These are phyloP conservation scores for Cyprinodon variegatus DNA, from an alignment of 2,113 vertebrate species.

Conservation along the genomic window DNA sequence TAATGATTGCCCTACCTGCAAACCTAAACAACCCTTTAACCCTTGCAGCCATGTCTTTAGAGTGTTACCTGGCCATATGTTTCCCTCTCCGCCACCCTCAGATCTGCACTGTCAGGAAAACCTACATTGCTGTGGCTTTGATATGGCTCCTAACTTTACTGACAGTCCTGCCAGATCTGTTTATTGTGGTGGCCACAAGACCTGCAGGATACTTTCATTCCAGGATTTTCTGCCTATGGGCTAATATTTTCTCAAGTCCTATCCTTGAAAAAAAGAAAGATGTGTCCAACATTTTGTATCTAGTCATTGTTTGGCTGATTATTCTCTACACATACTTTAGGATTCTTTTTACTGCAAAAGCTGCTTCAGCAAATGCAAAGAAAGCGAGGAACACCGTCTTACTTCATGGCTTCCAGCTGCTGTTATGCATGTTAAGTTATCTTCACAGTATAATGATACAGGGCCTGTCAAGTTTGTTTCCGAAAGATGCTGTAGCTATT, in stretches of 20 bases:
- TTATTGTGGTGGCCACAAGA: slow-evolving; percentile 59
- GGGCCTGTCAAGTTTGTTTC: slow-evolving; percentile 31
- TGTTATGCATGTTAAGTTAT: slow-evolving; percentile 71
- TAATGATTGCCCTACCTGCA: slow-evolving; percentile 40
- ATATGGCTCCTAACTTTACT: slow-evolving; percentile 56
- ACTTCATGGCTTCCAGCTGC: slow-evolving; percentile 70
- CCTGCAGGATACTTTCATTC: slow-evolving; percentile 56
- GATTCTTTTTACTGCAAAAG: slow-evolving; percentile 60
- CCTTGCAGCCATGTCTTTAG: slow-evolving; percentile 62
- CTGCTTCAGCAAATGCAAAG: slow-evolving; percentile 12
- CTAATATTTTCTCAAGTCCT: slow-evolving; percentile 20
- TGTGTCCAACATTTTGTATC: slow-evolving; percentile 28
- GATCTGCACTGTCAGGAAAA: slow-evolving; percentile 68
- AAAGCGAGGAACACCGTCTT: slow-evolving; percentile 75
- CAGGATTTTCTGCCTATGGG: slow-evolving; percentile 9
- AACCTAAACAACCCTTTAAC: slow-evolving; percentile 70
- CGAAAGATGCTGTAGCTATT: slow-evolving; percentile 30
- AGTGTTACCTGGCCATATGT: slow-evolving; percentile 75
- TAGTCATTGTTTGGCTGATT: slow-evolving; percentile 59
- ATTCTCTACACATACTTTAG: slow-evolving; percentile 64
- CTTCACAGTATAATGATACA: slow-evolving; percentile 2
- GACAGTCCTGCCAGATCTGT: slow-evolving; percentile 61
- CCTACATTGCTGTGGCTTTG: slow-evolving; percentile 54
- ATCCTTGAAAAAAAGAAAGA: slow-evolving; percentile 54
- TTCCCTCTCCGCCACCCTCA: slow-evolving; percentile 61